phyloP scores from a whole-genome alignment of 2,888 invertebrate species.

The Panopea generosa region DNA sequence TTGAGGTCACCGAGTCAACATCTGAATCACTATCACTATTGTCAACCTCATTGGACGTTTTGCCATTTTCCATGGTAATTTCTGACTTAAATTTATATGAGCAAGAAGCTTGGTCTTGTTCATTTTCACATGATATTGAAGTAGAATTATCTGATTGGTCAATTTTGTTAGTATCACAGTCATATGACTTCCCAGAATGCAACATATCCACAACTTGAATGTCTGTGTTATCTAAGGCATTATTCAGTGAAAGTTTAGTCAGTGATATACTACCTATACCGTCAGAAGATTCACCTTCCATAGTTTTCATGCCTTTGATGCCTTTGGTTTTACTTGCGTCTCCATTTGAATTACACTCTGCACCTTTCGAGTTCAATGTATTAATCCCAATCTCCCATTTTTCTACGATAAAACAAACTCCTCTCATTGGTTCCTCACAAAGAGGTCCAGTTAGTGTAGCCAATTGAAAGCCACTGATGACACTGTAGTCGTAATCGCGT shows the following conservation, averaged over 20 bases:
- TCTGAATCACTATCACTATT: slow-evolving; percentile 12
- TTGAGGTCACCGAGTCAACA: neutral
- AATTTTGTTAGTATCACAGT: too few species aligned
- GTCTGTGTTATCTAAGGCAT: neutral
- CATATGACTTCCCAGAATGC: too few species aligned
- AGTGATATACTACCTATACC: too few species aligned
- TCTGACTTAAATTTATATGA: too few species aligned
- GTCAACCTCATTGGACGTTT: neutral
- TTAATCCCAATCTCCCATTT: slow-evolving; percentile 88
- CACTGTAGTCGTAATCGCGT: slow-evolving; percentile 87
- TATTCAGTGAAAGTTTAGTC: neutral
- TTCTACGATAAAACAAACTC: slow-evolving; percentile 94
- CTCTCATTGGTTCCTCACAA: slow-evolving; percentile 98
- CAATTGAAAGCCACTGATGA: slow-evolving; percentile 86
- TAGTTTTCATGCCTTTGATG: neutral
- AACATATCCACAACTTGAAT: too few species aligned
- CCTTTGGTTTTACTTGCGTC: neutral
- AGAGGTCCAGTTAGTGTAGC: slow-evolving; percentile 95
- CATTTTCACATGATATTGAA: too few species aligned
- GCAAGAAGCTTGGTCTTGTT: too few species aligned
- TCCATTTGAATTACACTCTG: neutral
- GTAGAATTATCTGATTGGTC: too few species aligned
- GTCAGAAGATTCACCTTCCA: slow-evolving; percentile 2
- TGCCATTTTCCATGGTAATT: too few species aligned
- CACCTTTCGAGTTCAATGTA: neutral